phyloP scores from a whole-genome alignment of 2,888 invertebrate species.

The Norana najaformis region DNA sequence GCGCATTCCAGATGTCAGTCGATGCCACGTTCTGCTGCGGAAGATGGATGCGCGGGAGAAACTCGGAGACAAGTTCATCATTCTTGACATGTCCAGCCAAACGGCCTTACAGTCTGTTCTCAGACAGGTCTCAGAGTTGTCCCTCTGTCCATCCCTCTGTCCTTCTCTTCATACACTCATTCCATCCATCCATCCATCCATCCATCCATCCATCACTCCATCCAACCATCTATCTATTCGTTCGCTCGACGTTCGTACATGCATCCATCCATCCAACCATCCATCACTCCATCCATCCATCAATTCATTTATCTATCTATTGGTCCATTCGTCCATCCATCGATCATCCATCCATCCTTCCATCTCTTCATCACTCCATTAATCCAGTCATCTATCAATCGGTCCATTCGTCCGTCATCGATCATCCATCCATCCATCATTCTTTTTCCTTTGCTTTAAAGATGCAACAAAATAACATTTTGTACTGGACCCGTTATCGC shows the following conservation, averaged over 20 bases:
- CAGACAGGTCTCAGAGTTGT: constrained; percentile 33
- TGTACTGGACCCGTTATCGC: too few species aligned
- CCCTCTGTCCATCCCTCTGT: background rate
- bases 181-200: too few species aligned
- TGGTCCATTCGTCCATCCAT: too few species aligned
- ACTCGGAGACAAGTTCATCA: constrained; percentile 38
- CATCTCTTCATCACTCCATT: background rate
- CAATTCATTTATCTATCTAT: background rate
- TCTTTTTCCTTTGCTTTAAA: too few species aligned
- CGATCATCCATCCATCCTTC: too few species aligned
- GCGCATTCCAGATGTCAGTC: constrained; percentile 22
- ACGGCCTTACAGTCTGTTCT: constrained; percentile 36
- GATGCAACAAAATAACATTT: too few species aligned
- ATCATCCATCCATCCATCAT: constrained; percentile 4
- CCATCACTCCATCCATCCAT: background rate
- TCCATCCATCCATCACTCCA: too few species aligned
- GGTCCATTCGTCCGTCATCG: too few species aligned
- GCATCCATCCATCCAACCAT: background rate
- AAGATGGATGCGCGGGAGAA: constrained; percentile 31
- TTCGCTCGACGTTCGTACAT: too few species aligned
- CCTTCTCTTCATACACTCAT: too few species aligned
- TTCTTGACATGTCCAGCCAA: constrained; percentile 42
- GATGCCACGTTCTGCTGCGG: constrained; percentile 36
- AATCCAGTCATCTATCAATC: background rate
- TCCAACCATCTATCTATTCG: background rate